Evolutionary conservation across 2,888 invertebrate genomes (phyloP).

Genomic region (Anthophora plumipes): DNA sequence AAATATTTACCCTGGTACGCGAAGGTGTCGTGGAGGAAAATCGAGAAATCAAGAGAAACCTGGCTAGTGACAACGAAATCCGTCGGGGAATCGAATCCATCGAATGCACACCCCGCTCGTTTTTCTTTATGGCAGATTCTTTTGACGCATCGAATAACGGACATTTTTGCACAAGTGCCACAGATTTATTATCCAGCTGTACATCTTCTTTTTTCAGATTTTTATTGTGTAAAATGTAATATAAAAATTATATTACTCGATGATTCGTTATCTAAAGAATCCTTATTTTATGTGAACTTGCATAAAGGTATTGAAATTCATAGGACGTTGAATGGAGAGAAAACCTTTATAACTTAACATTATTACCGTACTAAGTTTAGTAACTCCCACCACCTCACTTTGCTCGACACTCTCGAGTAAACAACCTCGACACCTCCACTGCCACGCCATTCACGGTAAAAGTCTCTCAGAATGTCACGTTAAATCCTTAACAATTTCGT

Average conservation of each 20-base stretch:
- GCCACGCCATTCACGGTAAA: neutral
- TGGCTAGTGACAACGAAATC: slow-evolving; percentile 56
- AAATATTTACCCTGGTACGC: slow-evolving; percentile 75
- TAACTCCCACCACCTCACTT: neutral
- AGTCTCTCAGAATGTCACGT: neutral
- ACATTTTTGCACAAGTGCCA: slow-evolving; percentile 10
- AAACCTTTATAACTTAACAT: slow-evolving; percentile 1
- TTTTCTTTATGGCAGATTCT: slow-evolving; percentile 21
- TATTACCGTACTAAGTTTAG: slow-evolving; percentile 14
- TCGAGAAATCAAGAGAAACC: slow-evolving; percentile 66
- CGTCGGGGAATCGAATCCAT: slow-evolving; percentile 47
- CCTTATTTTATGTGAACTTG: neutral
- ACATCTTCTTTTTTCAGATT: neutral
- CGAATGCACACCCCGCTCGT: slow-evolving; percentile 20
- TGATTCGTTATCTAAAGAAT: neutral
- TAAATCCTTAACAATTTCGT: slow-evolving; percentile 1
- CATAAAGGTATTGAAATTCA: neutral
- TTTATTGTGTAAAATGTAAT: neutral
- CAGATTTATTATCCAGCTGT: neutral
- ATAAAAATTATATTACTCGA: neutral
- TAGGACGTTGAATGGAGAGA: neutral
- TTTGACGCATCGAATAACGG: neutral
- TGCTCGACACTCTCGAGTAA: slow-evolving; percentile 1
- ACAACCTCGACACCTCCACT: neutral
- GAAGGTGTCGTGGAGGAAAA: slow-evolving; percentile 64